These are phyloP conservation scores for Cataglyphis altisquamis DNA, from an alignment of 2,888 invertebrate genomes.

Conservation along the genomic window DNA sequence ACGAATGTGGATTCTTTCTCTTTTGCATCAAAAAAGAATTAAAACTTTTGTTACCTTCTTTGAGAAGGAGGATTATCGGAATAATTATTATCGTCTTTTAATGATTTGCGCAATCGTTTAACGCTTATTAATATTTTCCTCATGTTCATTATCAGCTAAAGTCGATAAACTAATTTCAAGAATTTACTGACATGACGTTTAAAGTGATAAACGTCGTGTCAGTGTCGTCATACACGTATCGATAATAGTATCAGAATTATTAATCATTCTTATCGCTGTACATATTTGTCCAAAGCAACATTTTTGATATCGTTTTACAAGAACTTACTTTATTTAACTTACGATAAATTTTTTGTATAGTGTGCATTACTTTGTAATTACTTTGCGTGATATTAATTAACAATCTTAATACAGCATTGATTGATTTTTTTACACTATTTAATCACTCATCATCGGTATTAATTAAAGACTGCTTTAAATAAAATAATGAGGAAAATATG, in stretches of 20 bases:
- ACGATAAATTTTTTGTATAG: background rate
- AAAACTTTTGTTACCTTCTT: background rate
- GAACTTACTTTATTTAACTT: background rate
- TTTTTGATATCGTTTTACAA: background rate
- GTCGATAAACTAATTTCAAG: conserved; percentile 18
- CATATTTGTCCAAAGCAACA: no score
- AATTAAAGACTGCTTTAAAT: background rate
- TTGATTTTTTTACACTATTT: background rate
- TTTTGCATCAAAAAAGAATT: background rate
- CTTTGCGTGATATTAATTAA: background rate
- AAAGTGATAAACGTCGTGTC: background rate
- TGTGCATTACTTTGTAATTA: background rate
- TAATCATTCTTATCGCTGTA: background rate
- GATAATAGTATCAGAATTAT: background rate
- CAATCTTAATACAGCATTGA: background rate
- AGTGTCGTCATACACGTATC: background rate
- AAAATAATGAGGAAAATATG: background rate
- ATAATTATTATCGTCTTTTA: background rate
- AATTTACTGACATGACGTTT: background rate
- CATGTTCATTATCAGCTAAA: background rate
- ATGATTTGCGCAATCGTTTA: conserved; percentile 11
- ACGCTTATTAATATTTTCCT: background rate
- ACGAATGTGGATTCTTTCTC: background rate
- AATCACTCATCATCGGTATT: background rate
- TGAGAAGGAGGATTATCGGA: background rate